Evolutionary conservation across 1,140 invertebrate species (phyloP).

Genomic region (Drosophila kohkoa): DNA sequence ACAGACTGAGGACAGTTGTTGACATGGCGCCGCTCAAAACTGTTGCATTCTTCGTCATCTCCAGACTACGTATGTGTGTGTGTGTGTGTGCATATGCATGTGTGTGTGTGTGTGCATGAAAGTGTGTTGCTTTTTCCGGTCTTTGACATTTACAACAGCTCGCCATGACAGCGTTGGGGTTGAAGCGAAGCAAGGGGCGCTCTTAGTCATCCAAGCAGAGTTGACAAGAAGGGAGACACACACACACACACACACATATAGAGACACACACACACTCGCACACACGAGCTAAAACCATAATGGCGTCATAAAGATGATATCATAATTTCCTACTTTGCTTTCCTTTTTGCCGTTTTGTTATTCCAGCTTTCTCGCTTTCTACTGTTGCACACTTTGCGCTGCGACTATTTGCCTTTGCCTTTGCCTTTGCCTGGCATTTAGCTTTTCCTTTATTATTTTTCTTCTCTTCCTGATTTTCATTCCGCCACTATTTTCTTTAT

Average conservation of each 20-base stretch:
- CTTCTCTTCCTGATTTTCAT: constrained; percentile 5
- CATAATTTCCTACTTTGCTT: constrained; percentile 80
- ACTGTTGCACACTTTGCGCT: constrained; percentile 43
- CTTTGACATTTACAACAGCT: constrained; percentile 80
- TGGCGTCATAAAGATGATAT: constrained; percentile 82
- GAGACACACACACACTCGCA: constrained; percentile 20
- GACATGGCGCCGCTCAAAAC: constrained; percentile 60
- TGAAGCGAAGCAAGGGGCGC: constrained; percentile 3
- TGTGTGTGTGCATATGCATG: constrained; percentile 5
- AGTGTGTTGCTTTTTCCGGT: constrained; percentile 64
- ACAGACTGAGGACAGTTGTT: constrained; percentile 50
- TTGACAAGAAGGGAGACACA: constrained; percentile 40
- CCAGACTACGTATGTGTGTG: not conserved
- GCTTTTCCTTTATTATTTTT: constrained; percentile 30
- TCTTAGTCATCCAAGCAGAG: constrained; percentile 68
- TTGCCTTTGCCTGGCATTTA: constrained; percentile 47
- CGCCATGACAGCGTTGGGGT: constrained; percentile 45
- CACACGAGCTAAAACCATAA: constrained; percentile 59
- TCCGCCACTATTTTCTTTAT: not conserved
- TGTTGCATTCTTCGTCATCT: constrained; percentile 64
- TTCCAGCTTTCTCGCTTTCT: constrained; percentile 19
- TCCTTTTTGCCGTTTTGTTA: constrained; percentile 44
- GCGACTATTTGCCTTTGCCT: constrained; percentile 55
- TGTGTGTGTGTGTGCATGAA: constrained; percentile 21
- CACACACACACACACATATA: constrained; percentile 34